These are phyloP conservation scores for Sebastes miniatus DNA, from an alignment of 2,797 vertebrate genomes.

Conservation along the genomic window DNA sequence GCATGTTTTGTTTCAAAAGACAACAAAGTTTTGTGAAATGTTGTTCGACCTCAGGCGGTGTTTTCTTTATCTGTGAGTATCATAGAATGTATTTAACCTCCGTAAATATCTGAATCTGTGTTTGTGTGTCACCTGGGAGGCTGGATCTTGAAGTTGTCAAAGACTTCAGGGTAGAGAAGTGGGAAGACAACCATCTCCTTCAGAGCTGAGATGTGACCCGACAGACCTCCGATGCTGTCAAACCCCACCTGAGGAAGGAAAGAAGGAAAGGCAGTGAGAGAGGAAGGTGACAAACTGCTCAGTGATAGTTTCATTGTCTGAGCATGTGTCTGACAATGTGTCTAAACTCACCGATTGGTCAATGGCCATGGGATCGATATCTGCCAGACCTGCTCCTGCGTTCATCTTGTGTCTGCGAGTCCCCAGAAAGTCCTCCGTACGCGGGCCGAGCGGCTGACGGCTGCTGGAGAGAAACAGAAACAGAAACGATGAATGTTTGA, in stretches of 20 bases:
- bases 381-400: conserved; percentile 85
- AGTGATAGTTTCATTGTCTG: not conserved
- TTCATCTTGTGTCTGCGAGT: conserved; percentile 84
- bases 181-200: conserved; percentile 95
- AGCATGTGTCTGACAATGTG: not conserved
- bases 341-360: conserved; percentile 82
- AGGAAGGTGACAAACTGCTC: too few relatives aligned
- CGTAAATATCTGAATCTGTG: not conserved
- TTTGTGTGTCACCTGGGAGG: conserved; percentile 84
- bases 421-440: conserved; percentile 81
- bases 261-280: not conserved
- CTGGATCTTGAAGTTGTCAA: conserved; percentile 93
- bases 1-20: not conserved
- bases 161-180: conserved; percentile 92
- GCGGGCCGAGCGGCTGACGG: conserved; percentile 84
- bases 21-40: too few relatives aligned
- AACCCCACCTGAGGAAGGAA: conserved; percentile 83
- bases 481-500: not conserved
- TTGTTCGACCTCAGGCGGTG: too few relatives aligned
- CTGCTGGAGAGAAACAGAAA: conserved; percentile 55
- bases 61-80: too few relatives aligned
- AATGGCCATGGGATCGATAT: conserved; percentile 89
- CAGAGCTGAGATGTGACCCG: conserved; percentile 87
- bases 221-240: conserved; percentile 87
- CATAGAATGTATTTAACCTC: too few relatives aligned